These are phyloP conservation scores for Trichechus manatus DNA, from an alignment of 2,113 vertebrate species.

Conservation along the genomic window DNA sequence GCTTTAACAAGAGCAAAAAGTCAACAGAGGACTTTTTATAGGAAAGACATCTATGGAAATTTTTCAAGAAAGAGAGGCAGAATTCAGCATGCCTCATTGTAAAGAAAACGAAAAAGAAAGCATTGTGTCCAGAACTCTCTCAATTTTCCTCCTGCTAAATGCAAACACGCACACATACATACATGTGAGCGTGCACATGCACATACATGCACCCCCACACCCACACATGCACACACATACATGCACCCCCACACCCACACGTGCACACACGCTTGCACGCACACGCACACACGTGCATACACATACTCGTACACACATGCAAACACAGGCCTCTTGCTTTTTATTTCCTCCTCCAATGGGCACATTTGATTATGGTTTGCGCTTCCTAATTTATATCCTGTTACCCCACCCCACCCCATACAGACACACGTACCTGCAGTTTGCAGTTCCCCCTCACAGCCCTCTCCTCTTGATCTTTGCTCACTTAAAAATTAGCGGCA, in stretches of 20 bases:
- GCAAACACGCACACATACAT: accelerated
- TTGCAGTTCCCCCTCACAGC: background rate
- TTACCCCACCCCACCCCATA: background rate
- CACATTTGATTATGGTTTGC: background rate
- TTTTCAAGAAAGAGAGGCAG: background rate
- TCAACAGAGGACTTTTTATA: background rate
- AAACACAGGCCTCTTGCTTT: background rate
- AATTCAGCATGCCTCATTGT: accelerated
- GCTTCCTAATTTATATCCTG: background rate
- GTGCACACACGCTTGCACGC: accelerated
- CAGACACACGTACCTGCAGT: background rate
- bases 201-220: background rate
- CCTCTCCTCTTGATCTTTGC: constrained; percentile 60
- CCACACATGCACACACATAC: too few species aligned
- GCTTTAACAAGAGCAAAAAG: background rate
- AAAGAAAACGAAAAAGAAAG: background rate
- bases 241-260: too few species aligned
- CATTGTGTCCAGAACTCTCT: accelerated
- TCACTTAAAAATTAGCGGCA: constrained; percentile 66
- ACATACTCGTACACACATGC: background rate
- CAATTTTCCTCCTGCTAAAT: accelerated
- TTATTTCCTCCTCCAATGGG: background rate
- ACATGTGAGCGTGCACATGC: background rate
- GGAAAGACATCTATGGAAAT: accelerated
- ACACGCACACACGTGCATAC: background rate